Percentiles rank a stretch among this genome's conserved stretches.
phyloP scores from a whole-genome alignment of 2,888 invertebrate species.

The Xestia xanthographa region DNA sequence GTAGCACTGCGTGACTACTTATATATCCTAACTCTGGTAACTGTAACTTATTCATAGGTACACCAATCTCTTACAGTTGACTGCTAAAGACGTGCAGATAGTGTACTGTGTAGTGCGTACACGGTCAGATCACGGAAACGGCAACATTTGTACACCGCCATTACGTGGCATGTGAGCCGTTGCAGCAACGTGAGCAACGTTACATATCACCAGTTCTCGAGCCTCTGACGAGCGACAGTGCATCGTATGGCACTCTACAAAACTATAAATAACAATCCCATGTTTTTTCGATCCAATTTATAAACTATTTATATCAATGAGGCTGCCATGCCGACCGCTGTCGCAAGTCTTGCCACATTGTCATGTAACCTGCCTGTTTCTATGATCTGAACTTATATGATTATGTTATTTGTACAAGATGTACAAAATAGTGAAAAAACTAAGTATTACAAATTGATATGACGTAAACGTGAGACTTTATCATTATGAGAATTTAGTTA shows the following conservation, averaged over 20 bases:
- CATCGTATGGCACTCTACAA: conserved; percentile 32
- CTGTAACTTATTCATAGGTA: conserved; percentile 86
- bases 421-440: conserved; percentile 78
- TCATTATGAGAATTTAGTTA: conserved; percentile 79
- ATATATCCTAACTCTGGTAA: conserved; percentile 88
- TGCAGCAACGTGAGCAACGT: conserved; percentile 31
- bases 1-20: conserved; percentile 84
- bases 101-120: conserved; percentile 68
- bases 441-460: conserved; percentile 84
- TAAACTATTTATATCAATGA: conserved; percentile 39
- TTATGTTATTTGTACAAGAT: conserved; percentile 68
- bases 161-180: conserved; percentile 11
- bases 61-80: conserved; percentile 77
- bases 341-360: conserved; percentile 26
- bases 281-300: conserved; percentile 28
- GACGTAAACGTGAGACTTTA: conserved; percentile 84
- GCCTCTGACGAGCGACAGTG: conserved; percentile 14
- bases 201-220: conserved; percentile 14
- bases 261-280: conserved; percentile 49
- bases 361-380: conserved; percentile 60
- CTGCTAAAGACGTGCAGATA: conserved; percentile 71
- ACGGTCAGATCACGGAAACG: conserved; percentile 68
- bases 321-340: conserved; percentile 29
- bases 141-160: conserved; percentile 49
- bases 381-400: conserved; percentile 67